These are phyloP conservation scores for Sebastes minor DNA, from an alignment of 2,797 vertebrate species.

Conservation along the genomic window DNA sequence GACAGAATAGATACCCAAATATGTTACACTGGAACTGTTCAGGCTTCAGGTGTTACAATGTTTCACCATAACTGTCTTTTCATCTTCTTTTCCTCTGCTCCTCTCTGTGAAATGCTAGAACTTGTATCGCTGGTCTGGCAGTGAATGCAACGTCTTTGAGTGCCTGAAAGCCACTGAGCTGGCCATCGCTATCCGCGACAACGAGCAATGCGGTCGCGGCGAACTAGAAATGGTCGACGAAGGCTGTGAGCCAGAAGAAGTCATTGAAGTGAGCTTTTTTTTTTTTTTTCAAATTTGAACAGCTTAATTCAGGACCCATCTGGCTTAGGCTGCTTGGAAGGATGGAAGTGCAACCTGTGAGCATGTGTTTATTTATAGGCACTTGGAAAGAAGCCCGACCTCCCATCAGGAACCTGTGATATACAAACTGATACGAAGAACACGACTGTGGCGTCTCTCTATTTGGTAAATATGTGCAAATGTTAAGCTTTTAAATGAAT, in stretches of 20 bases:
- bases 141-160: slow-evolving; percentile 73
- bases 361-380: slow-evolving; percentile 60
- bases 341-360: neutral
- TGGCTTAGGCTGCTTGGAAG: neutral
- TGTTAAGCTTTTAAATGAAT: neutral
- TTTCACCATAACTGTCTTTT: neutral
- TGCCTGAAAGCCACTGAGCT: slow-evolving; percentile 74
- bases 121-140: slow-evolving; percentile 82
- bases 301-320: neutral
- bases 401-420: slow-evolving; percentile 54
- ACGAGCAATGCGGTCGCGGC: slow-evolving; percentile 73
- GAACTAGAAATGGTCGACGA: slow-evolving; percentile 66
- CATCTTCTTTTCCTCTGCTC: neutral
- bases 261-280: slow-evolving; percentile 63
- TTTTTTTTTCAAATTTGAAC: neutral
- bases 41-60: neutral
- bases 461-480: slow-evolving; percentile 66
- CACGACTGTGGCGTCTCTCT: slow-evolving; percentile 63
- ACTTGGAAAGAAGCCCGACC: slow-evolving; percentile 74
- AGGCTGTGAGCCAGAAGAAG: slow-evolving; percentile 64
- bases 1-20: neutral
- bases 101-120: slow-evolving; percentile 45
- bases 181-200: slow-evolving; percentile 77
- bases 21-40: neutral
- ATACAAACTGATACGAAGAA: slow-evolving; percentile 16